Percentiles rank a stretch among this genome's conserved stretches.
phyloP scores from a whole-genome alignment of 2,113 vertebrate genomes.

The Ictalurus furcatus region DNA sequence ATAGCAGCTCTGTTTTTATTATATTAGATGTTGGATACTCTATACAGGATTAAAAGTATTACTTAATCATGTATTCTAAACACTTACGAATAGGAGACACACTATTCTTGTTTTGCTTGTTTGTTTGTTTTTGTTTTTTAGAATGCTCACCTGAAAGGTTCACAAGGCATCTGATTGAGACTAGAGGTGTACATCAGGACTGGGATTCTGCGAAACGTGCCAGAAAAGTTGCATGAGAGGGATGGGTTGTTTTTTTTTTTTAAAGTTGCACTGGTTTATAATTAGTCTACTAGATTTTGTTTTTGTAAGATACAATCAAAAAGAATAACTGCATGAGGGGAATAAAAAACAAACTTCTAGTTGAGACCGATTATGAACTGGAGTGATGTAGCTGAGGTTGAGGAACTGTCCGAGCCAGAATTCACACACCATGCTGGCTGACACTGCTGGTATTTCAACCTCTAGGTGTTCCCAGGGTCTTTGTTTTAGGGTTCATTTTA shows the following conservation, averaged over 20 bases:
- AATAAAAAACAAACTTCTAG: background rate
- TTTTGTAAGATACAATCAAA: too few relatives aligned
- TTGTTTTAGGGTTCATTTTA: too few relatives aligned
- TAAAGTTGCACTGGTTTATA: background rate
- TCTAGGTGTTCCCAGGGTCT: too few relatives aligned
- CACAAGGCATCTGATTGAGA: background rate
- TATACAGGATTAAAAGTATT: background rate
- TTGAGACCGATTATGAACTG: background rate
- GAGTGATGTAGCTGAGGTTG: background rate
- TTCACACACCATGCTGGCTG: too few relatives aligned
- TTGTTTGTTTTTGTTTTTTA: background rate
- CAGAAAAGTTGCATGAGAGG: background rate
- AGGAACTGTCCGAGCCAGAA: background rate
- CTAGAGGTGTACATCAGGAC: background rate
- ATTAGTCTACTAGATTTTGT: background rate
- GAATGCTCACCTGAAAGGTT: background rate
- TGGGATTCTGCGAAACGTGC: background rate
- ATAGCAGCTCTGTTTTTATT: background rate
- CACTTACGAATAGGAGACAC: background rate
- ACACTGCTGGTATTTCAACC: too few relatives aligned
- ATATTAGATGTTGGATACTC: too few relatives aligned
- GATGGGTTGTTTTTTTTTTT: background rate
- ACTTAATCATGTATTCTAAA: background rate
- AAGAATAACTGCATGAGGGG: too few relatives aligned
- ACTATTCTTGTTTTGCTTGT: background rate